Base-by-base conservation (phyloP, 92 coral and sea anemone species). In the Hydrozoanthus gracilis region DNA sequence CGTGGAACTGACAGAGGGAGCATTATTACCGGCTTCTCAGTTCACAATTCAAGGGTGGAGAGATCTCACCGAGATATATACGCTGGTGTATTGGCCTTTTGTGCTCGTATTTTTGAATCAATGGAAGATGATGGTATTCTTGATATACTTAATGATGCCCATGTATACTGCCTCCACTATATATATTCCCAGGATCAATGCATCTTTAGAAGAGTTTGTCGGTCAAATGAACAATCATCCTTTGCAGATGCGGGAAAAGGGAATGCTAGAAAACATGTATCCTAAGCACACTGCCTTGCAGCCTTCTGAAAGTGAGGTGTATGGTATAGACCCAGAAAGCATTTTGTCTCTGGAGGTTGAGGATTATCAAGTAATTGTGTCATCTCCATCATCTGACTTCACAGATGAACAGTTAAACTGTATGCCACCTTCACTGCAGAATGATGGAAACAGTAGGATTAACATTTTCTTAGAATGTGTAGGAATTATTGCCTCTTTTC, bases 11-110 rank as follows among this genome's bases (percentile, higher is more conserved):
- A 79, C 13, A 90, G 89, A 88, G 91, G 92, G 35, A 90, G 87
- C 79, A 89, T 89, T 76, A 89, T 86, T 20, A 89, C 92, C 12
- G 92, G 92, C 8, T 89, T 90, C 9, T 86, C 90, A 5, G 92
- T 89, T 7, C 90, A 86, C 69, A 86, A 89, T 86, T 84, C 78
- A 13, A 44, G 91, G 70, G 91, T 88, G 60, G 86, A 82, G 45
- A 82, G 86, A 82, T 44, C 76, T 45, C 86, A 82, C 52, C 76
- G 62, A 45, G 86, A 82, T 64, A 74, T 82, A 11, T 82, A 82
- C 52, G 48, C 86, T 44, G 86, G 86, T 44, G 60, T 82, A 62
- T 82, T 82, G 54, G 61, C 44, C 10, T 82, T 68, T 55, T 82
- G 62, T 65, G 39, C 60, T 15, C 88, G 88, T 20, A 67, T 88